Evolutionary conservation across 2,888 invertebrate species (phyloP), one percentile per base, ranked within the genome.

Genomic region (Lysandra coridon): DNA sequence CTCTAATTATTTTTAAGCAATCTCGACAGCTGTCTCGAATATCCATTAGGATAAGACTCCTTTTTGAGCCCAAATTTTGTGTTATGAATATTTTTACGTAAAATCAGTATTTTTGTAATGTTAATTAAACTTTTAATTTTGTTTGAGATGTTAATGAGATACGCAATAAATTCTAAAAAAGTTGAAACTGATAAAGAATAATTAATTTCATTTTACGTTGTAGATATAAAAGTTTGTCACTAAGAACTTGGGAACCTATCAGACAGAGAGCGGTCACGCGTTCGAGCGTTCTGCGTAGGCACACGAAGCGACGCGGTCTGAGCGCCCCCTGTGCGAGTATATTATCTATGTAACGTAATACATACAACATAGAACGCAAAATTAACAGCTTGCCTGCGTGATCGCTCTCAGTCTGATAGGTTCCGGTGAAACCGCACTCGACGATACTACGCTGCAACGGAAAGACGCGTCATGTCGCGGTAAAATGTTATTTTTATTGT

Each of bases 1-100:
- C 57, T 76, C 76, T 76, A 76, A 76, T 76, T 76, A 76, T 53
- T 57, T 57, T 76, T n/a, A 76, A 57, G 76, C 33, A 76, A 76
- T 76, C 62, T 78, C 62, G 33, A 37, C 78, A 62, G 64, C 78
- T 64, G 64, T 53, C 40, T 64, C 12, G 4, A 77, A 78, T 53
- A 37, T 30, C 17, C 5, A 17, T 78, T 44, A 78, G 12, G 23
- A 62, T 6, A 62, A 78, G 53, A 10, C 17, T 30, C 74, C 74
- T n/a, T 10, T 74, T 44, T 33, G n/a, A 1, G 30, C 12, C 30
- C 33, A 33, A 14, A 33, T 33, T 33, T 30, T 69, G 33, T 33
- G 5, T 69, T 4, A 69, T 69, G 30, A 69, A 69, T 69, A 69
- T 69, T 69, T 33, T 69, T 69, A 14, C 64, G 12, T 14, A 0